phyloP scores from a whole-genome alignment of 2,113 vertebrate species.

The Nyctereutes procyonoides region DNA sequence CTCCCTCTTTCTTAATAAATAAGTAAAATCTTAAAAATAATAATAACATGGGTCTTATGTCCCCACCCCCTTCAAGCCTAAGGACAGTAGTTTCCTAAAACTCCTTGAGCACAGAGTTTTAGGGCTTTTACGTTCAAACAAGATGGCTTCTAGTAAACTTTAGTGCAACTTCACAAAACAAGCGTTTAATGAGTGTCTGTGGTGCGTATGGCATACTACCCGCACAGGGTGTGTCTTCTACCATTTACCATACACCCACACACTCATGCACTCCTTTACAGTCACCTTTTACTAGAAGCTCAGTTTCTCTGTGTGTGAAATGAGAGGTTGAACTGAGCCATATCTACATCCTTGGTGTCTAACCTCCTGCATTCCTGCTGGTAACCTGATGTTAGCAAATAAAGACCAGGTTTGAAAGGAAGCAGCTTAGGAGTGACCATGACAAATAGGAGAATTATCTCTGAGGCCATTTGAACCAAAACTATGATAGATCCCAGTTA shows the following conservation, averaged over 20 bases:
- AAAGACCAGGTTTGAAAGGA: background rate
- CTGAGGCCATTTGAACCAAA: background rate
- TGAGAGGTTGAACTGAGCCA: background rate
- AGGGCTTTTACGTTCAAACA: background rate
- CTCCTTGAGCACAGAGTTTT: background rate
- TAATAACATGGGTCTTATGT: background rate
- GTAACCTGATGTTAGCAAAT: too few relatives aligned
- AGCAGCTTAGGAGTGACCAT: background rate
- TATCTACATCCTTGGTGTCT: background rate
- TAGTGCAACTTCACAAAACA: background rate
- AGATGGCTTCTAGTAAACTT: background rate
- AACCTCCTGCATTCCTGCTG: background rate
- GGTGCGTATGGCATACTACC: too few relatives aligned
- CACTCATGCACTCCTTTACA: background rate
- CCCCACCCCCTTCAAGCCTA: background rate
- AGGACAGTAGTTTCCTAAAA: background rate
- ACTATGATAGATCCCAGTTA: background rate
- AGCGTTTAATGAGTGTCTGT: background rate
- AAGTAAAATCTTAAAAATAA: background rate
- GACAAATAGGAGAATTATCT: background rate
- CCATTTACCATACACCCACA: rapidly evolving
- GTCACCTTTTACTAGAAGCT: background rate
- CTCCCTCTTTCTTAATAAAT: background rate
- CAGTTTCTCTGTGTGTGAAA: background rate
- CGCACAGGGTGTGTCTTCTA: rapidly evolving